These are phyloP conservation scores for Callopanchax toddi DNA, from an alignment of 2,113 vertebrate genomes.

Conservation along the genomic window DNA sequence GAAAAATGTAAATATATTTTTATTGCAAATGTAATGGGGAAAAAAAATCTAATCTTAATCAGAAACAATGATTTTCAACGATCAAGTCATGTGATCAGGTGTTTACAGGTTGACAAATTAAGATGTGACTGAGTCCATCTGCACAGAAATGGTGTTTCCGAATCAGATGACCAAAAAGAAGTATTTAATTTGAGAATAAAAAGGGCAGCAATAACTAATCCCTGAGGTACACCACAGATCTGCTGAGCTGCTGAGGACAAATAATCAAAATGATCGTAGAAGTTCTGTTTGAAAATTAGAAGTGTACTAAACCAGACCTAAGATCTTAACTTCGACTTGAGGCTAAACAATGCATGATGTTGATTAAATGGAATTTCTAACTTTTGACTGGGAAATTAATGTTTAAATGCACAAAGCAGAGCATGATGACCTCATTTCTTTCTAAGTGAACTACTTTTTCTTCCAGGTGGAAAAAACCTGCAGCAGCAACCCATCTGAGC, in stretches of 20 bases:
- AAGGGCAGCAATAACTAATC: neutral
- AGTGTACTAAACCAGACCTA: too few species aligned
- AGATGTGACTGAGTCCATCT: neutral
- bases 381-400: too few species aligned
- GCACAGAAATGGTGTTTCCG: neutral
- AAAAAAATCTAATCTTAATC: too few species aligned
- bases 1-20: too few species aligned
- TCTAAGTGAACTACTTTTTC: conserved; percentile 5
- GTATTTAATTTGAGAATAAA: neutral
- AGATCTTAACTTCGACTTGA: too few species aligned
- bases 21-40: too few species aligned
- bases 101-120: too few species aligned
- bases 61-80: too few species aligned
- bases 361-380: neutral
- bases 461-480: conserved; percentile 87
- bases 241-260: neutral
- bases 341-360: too few species aligned
- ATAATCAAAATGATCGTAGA: neutral
- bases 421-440: neutral
- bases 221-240: neutral
- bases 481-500: conserved; percentile 83
- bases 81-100: too few species aligned
- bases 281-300: neutral
- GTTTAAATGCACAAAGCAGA: too few species aligned
- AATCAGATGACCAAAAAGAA: too few species aligned